These are phyloP conservation scores for Cephus nigrinus DNA, from an alignment of 2,888 invertebrate genomes.

Conservation along the genomic window DNA sequence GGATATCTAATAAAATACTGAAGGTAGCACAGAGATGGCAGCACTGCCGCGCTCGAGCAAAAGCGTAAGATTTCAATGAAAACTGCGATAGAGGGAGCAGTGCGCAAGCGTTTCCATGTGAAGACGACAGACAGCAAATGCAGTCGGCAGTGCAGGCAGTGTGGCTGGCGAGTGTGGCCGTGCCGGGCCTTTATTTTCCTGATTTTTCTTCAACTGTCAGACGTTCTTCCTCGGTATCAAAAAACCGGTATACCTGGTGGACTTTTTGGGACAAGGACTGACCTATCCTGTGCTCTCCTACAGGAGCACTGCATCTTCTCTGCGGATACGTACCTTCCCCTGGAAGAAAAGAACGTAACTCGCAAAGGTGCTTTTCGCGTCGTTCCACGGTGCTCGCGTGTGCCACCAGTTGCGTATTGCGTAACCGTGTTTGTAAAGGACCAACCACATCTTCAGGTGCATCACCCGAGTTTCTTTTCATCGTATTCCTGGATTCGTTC, in stretches of 20 bases:
- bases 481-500: neutral
- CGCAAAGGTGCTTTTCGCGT: slow-evolving; percentile 13
- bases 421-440: slow-evolving; percentile 42
- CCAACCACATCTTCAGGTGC: neutral
- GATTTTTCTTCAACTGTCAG: slow-evolving; percentile 40
- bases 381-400: slow-evolving; percentile 35
- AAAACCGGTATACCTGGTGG: neutral
- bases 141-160: slow-evolving; percentile 46
- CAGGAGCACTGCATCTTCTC: neutral
- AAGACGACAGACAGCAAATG: slow-evolving; percentile 29
- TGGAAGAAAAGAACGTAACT: slow-evolving; percentile 21
- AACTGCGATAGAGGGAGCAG: neutral
- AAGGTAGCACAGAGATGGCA: neutral
- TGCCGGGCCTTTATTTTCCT: slow-evolving; percentile 35
- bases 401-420: slow-evolving; percentile 62
- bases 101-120: neutral
- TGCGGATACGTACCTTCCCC: neutral
- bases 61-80: neutral
- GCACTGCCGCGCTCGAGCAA: neutral
- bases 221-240: slow-evolving; percentile 3
- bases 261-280: neutral
- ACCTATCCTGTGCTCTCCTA: neutral
- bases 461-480: neutral
- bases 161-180: slow-evolving; percentile 48
- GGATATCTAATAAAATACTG: neutral